Evolutionary conservation across 2,888 invertebrate species (phyloP).

Genomic region (Atherix ibis): DNA sequence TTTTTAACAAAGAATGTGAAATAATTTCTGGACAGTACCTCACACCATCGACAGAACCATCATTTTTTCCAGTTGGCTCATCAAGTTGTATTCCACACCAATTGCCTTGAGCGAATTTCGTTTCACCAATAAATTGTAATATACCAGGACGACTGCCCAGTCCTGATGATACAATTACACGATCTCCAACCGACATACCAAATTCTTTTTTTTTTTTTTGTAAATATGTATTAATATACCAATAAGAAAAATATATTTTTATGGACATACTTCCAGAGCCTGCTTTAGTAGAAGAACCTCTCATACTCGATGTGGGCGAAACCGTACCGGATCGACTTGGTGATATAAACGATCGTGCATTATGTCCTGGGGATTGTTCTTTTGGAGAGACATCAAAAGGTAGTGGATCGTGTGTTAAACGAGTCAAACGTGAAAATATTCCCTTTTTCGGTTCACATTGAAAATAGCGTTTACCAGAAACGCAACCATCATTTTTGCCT

Average conservation of each 20-base stretch:
- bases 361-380: constrained; percentile 13
- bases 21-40: constrained; percentile 50
- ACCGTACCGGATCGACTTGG: constrained; percentile 29
- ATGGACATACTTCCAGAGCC: constrained; percentile 25
- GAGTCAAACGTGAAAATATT: constrained; percentile 81
- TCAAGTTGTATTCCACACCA: constrained; percentile 96
- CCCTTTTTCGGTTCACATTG: constrained; percentile 85
- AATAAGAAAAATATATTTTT: not conserved
- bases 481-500: constrained; percentile 96
- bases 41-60: constrained; percentile 83
- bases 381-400: constrained; percentile 36
- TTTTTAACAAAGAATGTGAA: not conserved
- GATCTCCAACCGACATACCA: constrained; percentile 71
- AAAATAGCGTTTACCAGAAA: constrained; percentile 83
- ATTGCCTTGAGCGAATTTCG: constrained; percentile 82
- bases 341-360: constrained; percentile 19
- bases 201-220: constrained; percentile 24
- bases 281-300: constrained; percentile 23
- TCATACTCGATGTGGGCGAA: constrained; percentile 29
- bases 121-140: constrained; percentile 68
- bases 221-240: too few species aligned
- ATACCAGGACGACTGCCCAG: constrained; percentile 80
- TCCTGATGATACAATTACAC: constrained; percentile 76
- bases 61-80: constrained; percentile 87
- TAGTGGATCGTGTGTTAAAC: constrained; percentile 61